phyloP scores from a whole-genome alignment of 2,797 vertebrate species.

The Thripadectes ignobilis region DNA sequence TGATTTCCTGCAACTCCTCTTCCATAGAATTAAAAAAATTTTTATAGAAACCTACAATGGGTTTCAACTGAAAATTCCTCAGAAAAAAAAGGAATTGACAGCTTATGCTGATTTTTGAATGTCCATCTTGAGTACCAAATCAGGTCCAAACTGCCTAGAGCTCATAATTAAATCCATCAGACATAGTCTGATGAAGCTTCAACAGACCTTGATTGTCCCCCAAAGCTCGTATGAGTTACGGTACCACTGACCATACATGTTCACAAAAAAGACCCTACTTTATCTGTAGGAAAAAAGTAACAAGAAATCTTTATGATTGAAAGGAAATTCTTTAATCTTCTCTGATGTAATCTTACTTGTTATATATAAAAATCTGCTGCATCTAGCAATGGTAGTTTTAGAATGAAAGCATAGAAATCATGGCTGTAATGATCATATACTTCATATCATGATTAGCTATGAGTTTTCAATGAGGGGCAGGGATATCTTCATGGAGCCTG shows the following conservation, averaged over 20 bases:
- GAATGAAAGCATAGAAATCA: not conserved
- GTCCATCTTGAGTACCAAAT: not conserved
- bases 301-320: not conserved
- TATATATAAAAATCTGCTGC: not conserved
- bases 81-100: not conserved
- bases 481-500: not conserved
- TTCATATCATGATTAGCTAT: not conserved
- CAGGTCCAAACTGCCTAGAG: not conserved
- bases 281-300: not conserved
- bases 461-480: not conserved
- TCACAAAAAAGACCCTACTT: not conserved
- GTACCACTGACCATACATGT: not conserved
- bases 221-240: not conserved
- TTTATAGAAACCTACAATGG: not conserved
- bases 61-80: not conserved
- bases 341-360: not conserved
- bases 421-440: not conserved
- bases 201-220: not conserved
- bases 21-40: not conserved
- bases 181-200: not conserved
- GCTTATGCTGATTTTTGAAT: not conserved
- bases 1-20: not conserved
- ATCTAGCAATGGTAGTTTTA: not conserved
- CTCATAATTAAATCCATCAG: not conserved
- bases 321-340: not conserved